These are phyloP conservation scores for Luscinia luscinia DNA, from an alignment of 2,797 vertebrate genomes.

Conservation along the genomic window DNA sequence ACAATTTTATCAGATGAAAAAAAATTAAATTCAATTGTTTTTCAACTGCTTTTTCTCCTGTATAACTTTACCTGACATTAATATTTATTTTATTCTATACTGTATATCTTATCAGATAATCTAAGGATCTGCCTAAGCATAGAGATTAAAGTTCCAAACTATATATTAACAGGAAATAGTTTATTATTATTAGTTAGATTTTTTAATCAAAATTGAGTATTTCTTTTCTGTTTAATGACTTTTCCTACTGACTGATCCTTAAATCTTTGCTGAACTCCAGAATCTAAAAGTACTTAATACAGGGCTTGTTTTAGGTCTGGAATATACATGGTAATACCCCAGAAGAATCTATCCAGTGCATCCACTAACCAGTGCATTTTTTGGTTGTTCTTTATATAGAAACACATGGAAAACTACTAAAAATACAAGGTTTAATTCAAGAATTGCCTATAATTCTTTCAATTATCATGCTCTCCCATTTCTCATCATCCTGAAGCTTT, in stretches of 20 bases:
- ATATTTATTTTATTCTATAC: not conserved
- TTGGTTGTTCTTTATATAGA: not conserved
- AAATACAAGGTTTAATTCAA: conserved; percentile 51
- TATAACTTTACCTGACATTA: not conserved
- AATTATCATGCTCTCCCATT: conserved; percentile 24
- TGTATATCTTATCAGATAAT: not conserved
- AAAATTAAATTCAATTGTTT: not conserved
- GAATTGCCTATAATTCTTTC: conserved; percentile 34
- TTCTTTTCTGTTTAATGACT: not conserved
- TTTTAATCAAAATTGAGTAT: not conserved
- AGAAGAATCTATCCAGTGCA: not conserved
- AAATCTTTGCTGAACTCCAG: not conserved
- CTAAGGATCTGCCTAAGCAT: not conserved
- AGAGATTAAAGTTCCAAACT: not conserved
- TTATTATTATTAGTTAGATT: not conserved
- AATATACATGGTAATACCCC: not conserved
- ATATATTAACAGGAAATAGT: not conserved
- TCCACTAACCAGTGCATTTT: not conserved
- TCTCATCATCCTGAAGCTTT: conserved; percentile 62
- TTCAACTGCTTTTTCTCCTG: not conserved
- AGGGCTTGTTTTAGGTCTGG: not conserved
- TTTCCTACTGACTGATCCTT: not conserved
- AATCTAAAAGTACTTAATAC: not conserved
- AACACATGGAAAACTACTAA: not conserved
- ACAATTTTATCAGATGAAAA: not conserved